These are phyloP conservation scores for Gryllus bimaculatus DNA, from an alignment of 1,140 invertebrate genomes.

Conservation along the genomic window DNA sequence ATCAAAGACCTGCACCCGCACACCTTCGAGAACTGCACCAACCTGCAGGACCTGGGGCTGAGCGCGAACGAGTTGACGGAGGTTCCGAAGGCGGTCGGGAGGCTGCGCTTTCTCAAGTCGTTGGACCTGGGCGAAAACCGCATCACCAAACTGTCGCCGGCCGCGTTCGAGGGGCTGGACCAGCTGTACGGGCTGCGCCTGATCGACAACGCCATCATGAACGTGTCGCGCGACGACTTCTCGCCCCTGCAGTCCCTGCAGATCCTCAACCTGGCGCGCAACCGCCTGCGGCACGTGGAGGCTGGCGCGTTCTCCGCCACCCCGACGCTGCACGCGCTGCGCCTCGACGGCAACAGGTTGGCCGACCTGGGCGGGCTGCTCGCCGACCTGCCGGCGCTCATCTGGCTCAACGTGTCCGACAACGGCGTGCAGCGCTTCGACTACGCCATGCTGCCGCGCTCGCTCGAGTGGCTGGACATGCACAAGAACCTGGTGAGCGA, in stretches of 20 bases:
- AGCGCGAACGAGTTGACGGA: slow-evolving; percentile 70
- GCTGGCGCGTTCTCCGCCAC: slow-evolving; percentile 54
- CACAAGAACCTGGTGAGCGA: slow-evolving; percentile 55
- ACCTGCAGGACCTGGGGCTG: slow-evolving; percentile 76
- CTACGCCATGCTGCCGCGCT: slow-evolving; percentile 53
- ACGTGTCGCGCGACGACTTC: slow-evolving; percentile 56
- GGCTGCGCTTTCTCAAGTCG: slow-evolving; percentile 62
- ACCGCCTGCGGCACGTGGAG: slow-evolving; percentile 53
- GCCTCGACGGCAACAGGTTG: slow-evolving; percentile 57
- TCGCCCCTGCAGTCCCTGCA: slow-evolving; percentile 51
- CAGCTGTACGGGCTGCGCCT: slow-evolving; percentile 49
- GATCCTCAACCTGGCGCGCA: slow-evolving; percentile 58
- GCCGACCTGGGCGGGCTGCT: slow-evolving; percentile 56
- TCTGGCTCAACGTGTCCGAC: slow-evolving; percentile 61
- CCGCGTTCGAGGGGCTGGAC: slow-evolving; percentile 51
- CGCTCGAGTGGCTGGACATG: slow-evolving; percentile 59
- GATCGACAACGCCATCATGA: slow-evolving; percentile 55
- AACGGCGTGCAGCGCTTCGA: slow-evolving; percentile 58
- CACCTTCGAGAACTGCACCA: slow-evolving; percentile 67
- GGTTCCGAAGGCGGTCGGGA: slow-evolving; percentile 65
- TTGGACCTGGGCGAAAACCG: slow-evolving; percentile 78
- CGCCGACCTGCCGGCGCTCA: slow-evolving; percentile 48
- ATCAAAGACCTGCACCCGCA: slow-evolving; percentile 56
- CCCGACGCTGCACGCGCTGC: slow-evolving; percentile 50
- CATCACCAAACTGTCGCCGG: slow-evolving; percentile 52